Evolutionary conservation across 1,140 invertebrate species (phyloP).

Genomic region (Phenacoccus solenopsis): DNA sequence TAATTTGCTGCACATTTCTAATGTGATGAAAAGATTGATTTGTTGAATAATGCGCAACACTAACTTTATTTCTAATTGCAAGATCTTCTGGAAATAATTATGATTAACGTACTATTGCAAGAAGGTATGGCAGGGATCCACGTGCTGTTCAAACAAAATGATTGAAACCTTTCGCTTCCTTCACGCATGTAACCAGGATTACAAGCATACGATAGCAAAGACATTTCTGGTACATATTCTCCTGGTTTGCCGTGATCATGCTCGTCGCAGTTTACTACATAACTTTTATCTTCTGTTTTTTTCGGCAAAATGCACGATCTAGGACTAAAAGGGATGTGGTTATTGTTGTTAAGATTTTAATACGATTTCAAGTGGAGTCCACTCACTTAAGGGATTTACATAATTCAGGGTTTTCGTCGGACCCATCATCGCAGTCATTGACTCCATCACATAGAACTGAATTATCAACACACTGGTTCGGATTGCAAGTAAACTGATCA

Average conservation of each 20-base stretch:
- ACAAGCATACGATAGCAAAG: neutral
- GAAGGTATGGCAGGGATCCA: neutral
- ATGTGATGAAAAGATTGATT: no score
- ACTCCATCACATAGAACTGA: neutral
- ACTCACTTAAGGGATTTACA: neutral
- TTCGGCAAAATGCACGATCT: neutral
- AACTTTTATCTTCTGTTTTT: neutral
- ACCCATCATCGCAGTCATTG: neutral
- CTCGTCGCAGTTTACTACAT: neutral
- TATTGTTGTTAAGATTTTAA: neutral
- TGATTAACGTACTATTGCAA: neutral
- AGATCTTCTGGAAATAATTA: neutral
- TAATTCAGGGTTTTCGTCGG: neutral
- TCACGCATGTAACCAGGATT: neutral
- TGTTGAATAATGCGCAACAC: no score
- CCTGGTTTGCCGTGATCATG: neutral
- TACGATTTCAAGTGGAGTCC: neutral
- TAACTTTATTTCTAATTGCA: neutral
- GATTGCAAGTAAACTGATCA: neutral
- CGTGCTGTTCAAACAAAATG: neutral
- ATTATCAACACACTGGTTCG: neutral
- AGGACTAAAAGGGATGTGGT: neutral
- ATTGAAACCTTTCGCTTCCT: neutral
- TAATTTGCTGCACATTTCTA: neutral
- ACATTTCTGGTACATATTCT: neutral